Conservation (phyloP, 2,888 invertebrate species). For the Callyntrura sp. region DNA sequence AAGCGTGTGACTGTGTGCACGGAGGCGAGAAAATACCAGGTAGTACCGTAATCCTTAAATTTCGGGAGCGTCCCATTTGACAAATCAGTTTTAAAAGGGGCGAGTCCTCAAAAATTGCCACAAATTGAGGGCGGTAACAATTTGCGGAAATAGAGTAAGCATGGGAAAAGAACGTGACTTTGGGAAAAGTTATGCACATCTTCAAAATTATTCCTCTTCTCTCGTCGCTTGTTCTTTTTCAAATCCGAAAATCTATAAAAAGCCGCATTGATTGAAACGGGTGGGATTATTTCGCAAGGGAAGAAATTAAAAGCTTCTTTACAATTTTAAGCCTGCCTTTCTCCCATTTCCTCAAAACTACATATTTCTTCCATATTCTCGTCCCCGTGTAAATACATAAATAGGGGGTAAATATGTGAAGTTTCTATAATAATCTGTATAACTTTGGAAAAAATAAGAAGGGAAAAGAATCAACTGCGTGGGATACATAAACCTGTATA, state of each 20-base stretch:
- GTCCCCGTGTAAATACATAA: too few relatives aligned
- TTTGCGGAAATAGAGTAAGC: neutral
- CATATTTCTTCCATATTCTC: neutral
- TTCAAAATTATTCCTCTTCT: constrained; percentile 29
- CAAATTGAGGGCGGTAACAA: too few relatives aligned
- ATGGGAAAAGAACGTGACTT: neutral
- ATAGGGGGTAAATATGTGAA: neutral
- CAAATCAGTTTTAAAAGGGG: neutral
- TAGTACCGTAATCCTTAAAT: too few relatives aligned
- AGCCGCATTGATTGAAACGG: constrained; percentile 33
- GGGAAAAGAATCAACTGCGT: too few relatives aligned
- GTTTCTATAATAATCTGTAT: too few relatives aligned
- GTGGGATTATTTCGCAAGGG: constrained; percentile 12
- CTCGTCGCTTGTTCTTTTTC: constrained; percentile 7
- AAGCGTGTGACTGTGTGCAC: neutral
- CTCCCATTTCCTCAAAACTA: neutral
- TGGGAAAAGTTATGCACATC: neutral
- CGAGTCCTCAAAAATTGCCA: neutral
- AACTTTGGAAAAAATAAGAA: too few relatives aligned
- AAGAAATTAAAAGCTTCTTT: constrained; percentile 6
- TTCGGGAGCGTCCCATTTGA: too few relatives aligned
- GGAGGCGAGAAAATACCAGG: neutral
- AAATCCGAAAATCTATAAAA: constrained; percentile 47
- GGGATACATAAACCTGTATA: too few relatives aligned
- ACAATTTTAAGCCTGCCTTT: too few relatives aligned